A percentile compares a stretch with the other conserved stretches of the same genome.
Evolutionary conservation across 2,797 vertebrate genomes (phyloP).

Genomic region (Morelia viridis): DNA sequence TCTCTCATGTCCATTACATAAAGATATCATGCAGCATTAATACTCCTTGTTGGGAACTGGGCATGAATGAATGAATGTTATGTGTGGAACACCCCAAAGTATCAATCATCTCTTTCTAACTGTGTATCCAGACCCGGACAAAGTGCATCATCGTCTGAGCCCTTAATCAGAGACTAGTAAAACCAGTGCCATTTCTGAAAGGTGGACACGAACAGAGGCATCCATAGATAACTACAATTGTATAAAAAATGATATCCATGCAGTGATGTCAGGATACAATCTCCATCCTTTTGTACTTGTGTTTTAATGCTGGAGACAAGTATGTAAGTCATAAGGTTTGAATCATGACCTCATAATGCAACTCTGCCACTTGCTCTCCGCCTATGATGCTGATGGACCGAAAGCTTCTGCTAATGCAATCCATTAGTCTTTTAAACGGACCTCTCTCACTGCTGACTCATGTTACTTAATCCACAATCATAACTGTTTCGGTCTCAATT

Average conservation of each 20-base stretch:
- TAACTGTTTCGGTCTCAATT: background rate
- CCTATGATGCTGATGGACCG: background rate
- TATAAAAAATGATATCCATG: background rate
- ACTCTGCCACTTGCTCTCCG: background rate
- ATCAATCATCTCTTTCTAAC: background rate
- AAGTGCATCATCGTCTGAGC: background rate
- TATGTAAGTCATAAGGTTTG: background rate
- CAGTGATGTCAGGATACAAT: background rate
- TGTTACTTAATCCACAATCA: background rate
- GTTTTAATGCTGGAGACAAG: background rate
- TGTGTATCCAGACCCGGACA: background rate
- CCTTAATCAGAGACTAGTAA: background rate
- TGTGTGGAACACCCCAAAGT: background rate
- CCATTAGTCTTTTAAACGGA: conserved; percentile 6
- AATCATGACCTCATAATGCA: background rate
- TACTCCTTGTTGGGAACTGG: no score
- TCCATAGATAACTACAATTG: background rate
- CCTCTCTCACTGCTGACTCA: conserved; percentile 14
- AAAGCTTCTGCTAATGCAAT: conserved; percentile 16
- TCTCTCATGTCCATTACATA: background rate
- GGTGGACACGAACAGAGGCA: background rate
- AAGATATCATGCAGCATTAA: background rate
- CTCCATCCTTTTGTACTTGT: background rate
- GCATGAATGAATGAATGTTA: background rate
- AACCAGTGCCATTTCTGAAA: conserved; percentile 3